Percentiles rank a stretch among this genome's conserved stretches.
These are phyloP conservation scores for Pteromalus puparum DNA, from an alignment of 1,140 invertebrate species.

Conservation along the genomic window DNA sequence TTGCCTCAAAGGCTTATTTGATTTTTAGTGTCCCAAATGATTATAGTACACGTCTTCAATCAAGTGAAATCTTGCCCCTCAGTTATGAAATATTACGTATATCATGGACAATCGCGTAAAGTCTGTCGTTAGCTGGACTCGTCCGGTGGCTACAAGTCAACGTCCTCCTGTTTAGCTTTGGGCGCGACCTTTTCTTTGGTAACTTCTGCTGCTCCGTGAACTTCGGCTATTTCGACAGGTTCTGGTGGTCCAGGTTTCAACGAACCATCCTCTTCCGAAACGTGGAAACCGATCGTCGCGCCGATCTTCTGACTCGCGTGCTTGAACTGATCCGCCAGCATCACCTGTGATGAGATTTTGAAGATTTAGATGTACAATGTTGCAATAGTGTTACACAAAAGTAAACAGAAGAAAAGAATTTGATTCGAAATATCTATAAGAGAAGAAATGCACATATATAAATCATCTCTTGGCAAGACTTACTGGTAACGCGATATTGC, in stretches of 20 bases:
- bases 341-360: conserved; percentile 73
- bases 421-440: neutral
- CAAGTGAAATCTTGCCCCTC: too few relatives aligned
- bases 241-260: conserved; percentile 61
- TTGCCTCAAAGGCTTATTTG: neutral
- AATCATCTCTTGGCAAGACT: neutral
- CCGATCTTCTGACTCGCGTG: conserved; percentile 90
- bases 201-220: conserved; percentile 56
- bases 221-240: conserved; percentile 65
- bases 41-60: neutral
- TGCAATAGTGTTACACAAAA: neutral
- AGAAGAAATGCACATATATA: conserved; percentile 3
- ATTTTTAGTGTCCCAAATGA: neutral
- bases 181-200: conserved; percentile 64
- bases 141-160: conserved; percentile 82
- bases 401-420: neutral
- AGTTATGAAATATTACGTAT: too few relatives aligned
- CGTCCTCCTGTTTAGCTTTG: conserved; percentile 66
- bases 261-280: conserved; percentile 81
- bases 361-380: neutral
- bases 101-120: neutral
- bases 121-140: conserved; percentile 49
- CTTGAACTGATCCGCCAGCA: conserved; percentile 87
- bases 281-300: conserved; percentile 87
- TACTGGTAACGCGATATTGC: conserved; percentile 5